Evolutionary conservation across 2,113 vertebrate genomes (phyloP).

Genomic region (Hippoglossus stenolepis): DNA sequence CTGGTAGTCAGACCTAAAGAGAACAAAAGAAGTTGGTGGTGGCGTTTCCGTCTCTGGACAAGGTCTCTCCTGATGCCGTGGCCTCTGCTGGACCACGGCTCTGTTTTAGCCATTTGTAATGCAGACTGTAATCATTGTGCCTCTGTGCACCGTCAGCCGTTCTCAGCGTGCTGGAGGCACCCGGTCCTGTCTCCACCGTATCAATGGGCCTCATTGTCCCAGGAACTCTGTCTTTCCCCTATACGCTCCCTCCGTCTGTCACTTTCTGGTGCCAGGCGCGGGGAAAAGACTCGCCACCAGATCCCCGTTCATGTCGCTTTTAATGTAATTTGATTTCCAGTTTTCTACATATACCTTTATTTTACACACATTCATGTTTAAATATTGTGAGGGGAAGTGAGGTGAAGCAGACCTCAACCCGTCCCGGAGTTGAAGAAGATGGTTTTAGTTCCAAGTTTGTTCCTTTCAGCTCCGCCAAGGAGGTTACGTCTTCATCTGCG

Average conservation of each 20-base stretch:
- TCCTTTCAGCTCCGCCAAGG: too few species aligned
- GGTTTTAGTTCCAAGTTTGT: not conserved
- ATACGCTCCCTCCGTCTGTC: conserved; percentile 46
- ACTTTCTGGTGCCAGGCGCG: conserved; percentile 49
- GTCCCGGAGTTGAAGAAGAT: not conserved
- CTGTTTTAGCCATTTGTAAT: conserved; percentile 76
- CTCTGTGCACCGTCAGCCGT: conserved; percentile 70
- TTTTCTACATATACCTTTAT: not conserved
- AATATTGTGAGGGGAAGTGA: not conserved
- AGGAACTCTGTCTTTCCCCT: conserved; percentile 45
- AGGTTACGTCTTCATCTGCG: not conserved
- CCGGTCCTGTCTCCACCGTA: conserved; percentile 74
- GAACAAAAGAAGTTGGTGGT: conserved; percentile 17
- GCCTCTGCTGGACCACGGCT: conserved; percentile 46
- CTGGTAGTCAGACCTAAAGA: not conserved
- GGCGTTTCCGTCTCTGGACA: conserved; percentile 8
- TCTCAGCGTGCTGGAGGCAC: conserved; percentile 65
- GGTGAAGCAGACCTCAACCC: not conserved
- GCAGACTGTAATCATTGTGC: conserved; percentile 70
- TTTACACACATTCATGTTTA: not conserved
- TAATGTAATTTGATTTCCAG: not conserved
- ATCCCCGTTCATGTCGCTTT: conserved; percentile 27
- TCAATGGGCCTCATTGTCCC: conserved; percentile 81
- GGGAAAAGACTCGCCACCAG: conserved; percentile 10
- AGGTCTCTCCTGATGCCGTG: conserved; percentile 36